phyloP scores from a whole-genome alignment of 2,113 vertebrate species.

The Rhipidura dahli region DNA sequence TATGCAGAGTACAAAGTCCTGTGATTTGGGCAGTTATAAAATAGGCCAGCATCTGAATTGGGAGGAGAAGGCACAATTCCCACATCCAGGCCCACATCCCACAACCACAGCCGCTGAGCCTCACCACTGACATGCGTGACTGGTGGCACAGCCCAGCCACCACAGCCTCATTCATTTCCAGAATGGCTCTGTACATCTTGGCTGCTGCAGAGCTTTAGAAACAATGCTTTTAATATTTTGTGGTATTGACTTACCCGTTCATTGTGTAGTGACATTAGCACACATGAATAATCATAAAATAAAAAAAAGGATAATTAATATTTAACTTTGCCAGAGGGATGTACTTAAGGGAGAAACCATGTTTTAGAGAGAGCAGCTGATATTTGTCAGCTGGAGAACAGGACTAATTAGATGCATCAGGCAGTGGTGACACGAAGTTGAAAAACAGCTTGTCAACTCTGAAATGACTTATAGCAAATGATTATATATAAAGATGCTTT shows the following conservation, averaged over 20 bases:
- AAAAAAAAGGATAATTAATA: conserved; percentile 64
- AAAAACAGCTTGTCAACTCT: conserved; percentile 66
- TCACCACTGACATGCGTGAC: not conserved
- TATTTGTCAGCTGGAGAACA: conserved; percentile 68
- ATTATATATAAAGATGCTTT: conserved; percentile 52
- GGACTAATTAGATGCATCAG: conserved; percentile 58
- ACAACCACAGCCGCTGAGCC: not conserved
- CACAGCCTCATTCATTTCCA: not conserved
- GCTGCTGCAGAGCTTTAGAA: not conserved
- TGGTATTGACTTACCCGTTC: conserved; percentile 6
- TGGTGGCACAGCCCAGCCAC: not conserved
- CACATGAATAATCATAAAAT: conserved; percentile 63
- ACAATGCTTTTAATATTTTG: conserved; percentile 7
- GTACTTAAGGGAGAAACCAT: conserved; percentile 55
- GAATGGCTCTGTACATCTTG: not conserved
- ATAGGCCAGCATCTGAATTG: not conserved
- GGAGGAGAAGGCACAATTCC: not conserved
- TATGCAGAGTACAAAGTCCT: not conserved
- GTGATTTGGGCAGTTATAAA: not conserved
- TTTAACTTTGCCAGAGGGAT: conserved; percentile 70
- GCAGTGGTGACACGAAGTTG: conserved; percentile 47
- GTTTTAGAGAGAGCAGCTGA: conserved; percentile 60
- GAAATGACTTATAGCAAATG: conserved; percentile 54
- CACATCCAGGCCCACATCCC: not conserved
- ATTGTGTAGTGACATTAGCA: conserved; percentile 25